These are phyloP conservation scores for Acrocephalus scirpaceus DNA, from an alignment of 2,797 vertebrate species.

Conservation along the genomic window DNA sequence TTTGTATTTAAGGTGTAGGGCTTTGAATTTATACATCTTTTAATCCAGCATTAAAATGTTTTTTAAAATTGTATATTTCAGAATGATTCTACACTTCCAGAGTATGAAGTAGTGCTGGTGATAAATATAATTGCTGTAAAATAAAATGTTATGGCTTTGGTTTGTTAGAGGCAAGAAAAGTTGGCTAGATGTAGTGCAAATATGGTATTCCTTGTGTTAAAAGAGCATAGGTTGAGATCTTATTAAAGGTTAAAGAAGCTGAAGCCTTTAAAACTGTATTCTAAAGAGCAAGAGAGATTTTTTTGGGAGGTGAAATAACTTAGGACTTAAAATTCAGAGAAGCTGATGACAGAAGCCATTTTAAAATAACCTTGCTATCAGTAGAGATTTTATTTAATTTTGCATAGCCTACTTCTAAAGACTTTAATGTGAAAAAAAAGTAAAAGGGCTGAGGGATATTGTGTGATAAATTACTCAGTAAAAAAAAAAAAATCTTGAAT, in stretches of 20 bases:
- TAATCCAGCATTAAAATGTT: neutral
- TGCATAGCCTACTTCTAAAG: neutral
- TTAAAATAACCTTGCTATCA: conserved; percentile 63
- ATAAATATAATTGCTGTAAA: neutral
- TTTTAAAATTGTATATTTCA: neutral
- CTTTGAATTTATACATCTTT: neutral
- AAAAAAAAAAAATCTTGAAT: neutral
- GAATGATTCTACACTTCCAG: neutral
- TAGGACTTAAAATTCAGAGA: conserved; percentile 64
- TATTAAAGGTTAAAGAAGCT: conserved; percentile 49
- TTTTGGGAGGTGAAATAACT: conserved; percentile 47
- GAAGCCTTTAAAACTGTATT: conserved; percentile 27
- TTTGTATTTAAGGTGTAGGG: neutral
- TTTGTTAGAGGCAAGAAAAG: neutral
- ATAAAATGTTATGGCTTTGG: neutral
- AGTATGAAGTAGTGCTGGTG: neutral
- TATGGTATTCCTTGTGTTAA: neutral
- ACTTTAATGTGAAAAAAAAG: neutral
- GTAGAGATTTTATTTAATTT: conserved; percentile 39
- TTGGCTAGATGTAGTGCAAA: neutral
- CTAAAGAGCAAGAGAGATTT: conserved; percentile 4
- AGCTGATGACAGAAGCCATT: conserved; percentile 70
- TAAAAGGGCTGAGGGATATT: neutral
- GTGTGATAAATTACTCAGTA: neutral
- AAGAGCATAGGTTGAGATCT: conserved; percentile 13